These are phyloP conservation scores for Ephialtes manifestator DNA, from an alignment of 2,888 invertebrate genomes.

Conservation along the genomic window DNA sequence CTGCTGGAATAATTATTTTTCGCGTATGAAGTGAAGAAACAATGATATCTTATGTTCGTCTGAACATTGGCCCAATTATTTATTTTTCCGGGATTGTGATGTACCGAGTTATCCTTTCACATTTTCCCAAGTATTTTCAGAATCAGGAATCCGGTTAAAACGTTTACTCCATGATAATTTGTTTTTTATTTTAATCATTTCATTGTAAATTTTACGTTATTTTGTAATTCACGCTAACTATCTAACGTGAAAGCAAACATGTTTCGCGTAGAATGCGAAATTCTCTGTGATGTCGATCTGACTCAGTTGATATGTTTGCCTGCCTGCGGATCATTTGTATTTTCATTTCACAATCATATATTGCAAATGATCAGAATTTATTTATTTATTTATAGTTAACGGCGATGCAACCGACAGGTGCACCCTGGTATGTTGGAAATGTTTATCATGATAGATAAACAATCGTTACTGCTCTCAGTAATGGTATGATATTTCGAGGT, in stretches of 20 bases:
- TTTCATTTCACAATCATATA: constrained; percentile 14
- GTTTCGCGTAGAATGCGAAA: neutral
- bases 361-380: constrained; percentile 18
- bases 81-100: no score
- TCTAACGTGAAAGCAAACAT: no score
- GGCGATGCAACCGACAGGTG: constrained; percentile 21
- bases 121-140: no score
- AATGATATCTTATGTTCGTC: no score
- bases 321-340: neutral
- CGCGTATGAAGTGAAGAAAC: no score
- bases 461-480: constrained; percentile 10
- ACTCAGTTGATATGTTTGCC: neutral
- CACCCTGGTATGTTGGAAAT: neutral
- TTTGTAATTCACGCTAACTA: neutral
- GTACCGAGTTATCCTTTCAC: no score
- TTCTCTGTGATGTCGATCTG: neutral
- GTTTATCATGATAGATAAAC: constrained; percentile 31
- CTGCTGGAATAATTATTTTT: no score
- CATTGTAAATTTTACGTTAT: neutral
- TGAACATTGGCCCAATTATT: no score
- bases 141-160: no score
- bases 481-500: neutral
- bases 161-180: no score
- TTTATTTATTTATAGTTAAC: constrained; percentile 29
- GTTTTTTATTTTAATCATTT: neutral